Evolutionary conservation across 2,888 invertebrate genomes (phyloP).

Genomic region (Netelia virgata): DNA sequence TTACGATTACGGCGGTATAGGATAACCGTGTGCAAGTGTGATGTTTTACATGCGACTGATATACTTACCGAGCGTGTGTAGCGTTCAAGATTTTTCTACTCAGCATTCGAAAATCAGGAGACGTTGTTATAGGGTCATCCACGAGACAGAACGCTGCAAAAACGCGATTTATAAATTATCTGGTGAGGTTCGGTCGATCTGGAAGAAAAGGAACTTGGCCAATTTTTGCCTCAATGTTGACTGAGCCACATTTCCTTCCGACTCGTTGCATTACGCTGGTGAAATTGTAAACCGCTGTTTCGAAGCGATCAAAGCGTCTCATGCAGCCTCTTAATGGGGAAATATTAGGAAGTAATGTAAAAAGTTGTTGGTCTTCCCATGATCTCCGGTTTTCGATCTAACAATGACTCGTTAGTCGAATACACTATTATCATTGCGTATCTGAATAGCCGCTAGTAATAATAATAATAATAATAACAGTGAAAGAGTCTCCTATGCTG

Average conservation of each 20-base stretch:
- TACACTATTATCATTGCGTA: constrained; percentile 10
- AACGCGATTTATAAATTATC: background rate
- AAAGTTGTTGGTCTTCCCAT: constrained; percentile 67
- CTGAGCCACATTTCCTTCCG: background rate
- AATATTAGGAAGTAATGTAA: background rate
- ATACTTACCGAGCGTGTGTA: constrained; percentile 28
- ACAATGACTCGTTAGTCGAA: constrained; percentile 27
- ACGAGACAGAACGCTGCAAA: no score
- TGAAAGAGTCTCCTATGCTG: constrained; percentile 51
- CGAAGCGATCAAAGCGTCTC: background rate
- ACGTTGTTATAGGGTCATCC: no score
- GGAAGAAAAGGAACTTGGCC: background rate
- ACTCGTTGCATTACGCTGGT: no score
- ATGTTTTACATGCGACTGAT: constrained; percentile 40
- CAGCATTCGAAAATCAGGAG: background rate
- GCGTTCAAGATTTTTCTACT: background rate
- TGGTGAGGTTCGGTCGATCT: background rate
- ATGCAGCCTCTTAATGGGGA: background rate
- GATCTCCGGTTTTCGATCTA: constrained; percentile 53
- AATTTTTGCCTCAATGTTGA: no score
- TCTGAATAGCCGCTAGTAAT: constrained; percentile 37
- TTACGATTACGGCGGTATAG: background rate
- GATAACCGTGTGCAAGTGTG: background rate
- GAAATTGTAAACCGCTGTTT: background rate
- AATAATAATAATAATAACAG: constrained; percentile 28